Base-by-base conservation (phyloP, 2,113 vertebrate species). In the Acanthochromis polyacanthus region DNA sequence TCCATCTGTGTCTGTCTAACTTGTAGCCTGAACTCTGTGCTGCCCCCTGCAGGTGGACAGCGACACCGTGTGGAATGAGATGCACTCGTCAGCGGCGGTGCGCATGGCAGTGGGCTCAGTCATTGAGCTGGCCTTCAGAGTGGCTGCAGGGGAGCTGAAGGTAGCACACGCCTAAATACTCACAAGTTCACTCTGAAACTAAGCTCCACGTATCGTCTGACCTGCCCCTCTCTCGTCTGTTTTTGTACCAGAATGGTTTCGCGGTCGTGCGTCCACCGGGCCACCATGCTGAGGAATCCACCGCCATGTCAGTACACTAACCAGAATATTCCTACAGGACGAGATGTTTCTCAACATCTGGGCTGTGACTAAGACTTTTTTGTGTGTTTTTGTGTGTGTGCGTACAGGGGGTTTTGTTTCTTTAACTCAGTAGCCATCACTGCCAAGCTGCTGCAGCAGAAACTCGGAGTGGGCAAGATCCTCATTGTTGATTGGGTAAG, bases 371-470 rank as follows among this genome's bases (percentile, higher is more conserved):
- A 17, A 69, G 22, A 17, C 2, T 45, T 14, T 30, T 72, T 1
- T 75, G 15, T 60, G n/a, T 68, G 16, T 65, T 12, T 53, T 48
- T 72, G 40, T 85, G 23, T 73, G 52, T 85, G 59, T 76, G n/a
- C 19, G n/a, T 20, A 64, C 75, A 93, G 92, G 92, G 92, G 92
- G 1, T 93, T 93, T 61, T 93, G 92, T 78, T 93, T 93, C 86
- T 93, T 93, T 63, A 93, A 93, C 25, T 91, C 92, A n/a, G 92
- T 93, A 0, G 92, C 92, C 23, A 93, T 93, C 76, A 90, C 92
- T 25, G 90, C 89, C 12, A 93, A 93, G 45, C 86, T 93, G 69
- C 86, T 93, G 55, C 92, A 92, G 30, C 92, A 93, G 75, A 93
- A 93, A 77, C 86, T 93, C 5, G 92, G 92, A 9, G 92, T 93